Evolutionary conservation across 1,140 invertebrate genomes (phyloP).

Genomic region (Drosophila nikananu): DNA sequence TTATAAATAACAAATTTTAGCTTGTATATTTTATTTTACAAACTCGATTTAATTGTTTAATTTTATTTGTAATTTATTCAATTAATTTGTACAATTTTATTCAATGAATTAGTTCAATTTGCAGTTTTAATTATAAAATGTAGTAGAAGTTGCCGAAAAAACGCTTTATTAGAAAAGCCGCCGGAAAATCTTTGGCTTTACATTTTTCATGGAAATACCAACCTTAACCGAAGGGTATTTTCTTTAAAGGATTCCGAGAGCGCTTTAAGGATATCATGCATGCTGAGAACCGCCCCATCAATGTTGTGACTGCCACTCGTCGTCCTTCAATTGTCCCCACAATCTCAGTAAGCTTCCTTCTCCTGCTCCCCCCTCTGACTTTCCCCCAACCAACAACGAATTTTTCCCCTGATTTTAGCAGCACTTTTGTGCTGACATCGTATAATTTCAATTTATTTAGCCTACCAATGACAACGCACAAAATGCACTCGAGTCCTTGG

Average conservation of each 20-base stretch:
- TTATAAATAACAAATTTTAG: no score
- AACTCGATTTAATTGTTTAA: no score
- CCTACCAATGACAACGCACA: slow-evolving; percentile 76
- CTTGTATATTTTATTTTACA: no score
- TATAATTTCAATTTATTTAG: slow-evolving; percentile 82
- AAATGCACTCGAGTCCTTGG: slow-evolving; percentile 60
- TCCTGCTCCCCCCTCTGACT: no score
- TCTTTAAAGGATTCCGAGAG: background rate
- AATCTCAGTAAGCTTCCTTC: background rate
- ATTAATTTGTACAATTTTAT: background rate
- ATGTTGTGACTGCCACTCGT: slow-evolving; percentile 59
- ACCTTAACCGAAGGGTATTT: background rate
- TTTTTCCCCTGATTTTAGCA: slow-evolving; percentile 22
- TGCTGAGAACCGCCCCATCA: slow-evolving; percentile 41
- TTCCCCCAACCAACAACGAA: background rate
- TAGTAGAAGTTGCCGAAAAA: background rate
- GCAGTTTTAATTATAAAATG: background rate
- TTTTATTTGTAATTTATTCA: no score
- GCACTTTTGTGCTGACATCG: slow-evolving; percentile 74
- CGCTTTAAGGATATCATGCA: slow-evolving; percentile 37
- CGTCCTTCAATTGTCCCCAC: slow-evolving; percentile 28
- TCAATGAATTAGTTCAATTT: background rate
- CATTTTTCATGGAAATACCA: slow-evolving; percentile 1
- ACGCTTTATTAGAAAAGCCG: background rate
- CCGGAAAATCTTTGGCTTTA: slow-evolving; percentile 7